phyloP scores from a whole-genome alignment of 2,888 invertebrate genomes.

The Morpho achilles region DNA sequence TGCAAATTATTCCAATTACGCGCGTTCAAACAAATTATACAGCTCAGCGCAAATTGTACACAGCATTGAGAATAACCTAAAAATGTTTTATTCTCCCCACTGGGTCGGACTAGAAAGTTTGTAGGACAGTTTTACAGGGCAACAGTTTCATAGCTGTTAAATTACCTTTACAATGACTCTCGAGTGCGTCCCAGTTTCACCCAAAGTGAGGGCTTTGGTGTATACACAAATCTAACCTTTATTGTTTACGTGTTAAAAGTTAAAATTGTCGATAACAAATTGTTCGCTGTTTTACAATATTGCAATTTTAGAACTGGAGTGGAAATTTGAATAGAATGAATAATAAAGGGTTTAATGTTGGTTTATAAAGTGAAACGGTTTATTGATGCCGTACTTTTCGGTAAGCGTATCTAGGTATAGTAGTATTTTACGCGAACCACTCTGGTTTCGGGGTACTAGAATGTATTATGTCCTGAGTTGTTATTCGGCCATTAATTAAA shows the following conservation, averaged over 20 bases:
- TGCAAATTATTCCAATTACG: too few relatives aligned
- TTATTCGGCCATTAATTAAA: too few relatives aligned
- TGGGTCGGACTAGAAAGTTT: neutral
- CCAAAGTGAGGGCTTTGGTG: slow-evolving; percentile 9
- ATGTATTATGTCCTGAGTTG: too few relatives aligned
- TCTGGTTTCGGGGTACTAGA: too few relatives aligned
- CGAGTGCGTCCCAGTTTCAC: slow-evolving; percentile 24
- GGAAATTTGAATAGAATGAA: slow-evolving; percentile 14
- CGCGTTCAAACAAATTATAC: too few relatives aligned
- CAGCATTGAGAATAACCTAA: neutral
- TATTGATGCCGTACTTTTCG: too few relatives aligned
- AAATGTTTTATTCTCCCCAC: neutral
- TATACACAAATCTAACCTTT: slow-evolving; percentile 11
- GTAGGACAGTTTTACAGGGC: neutral
- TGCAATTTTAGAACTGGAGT: slow-evolving; percentile 16
- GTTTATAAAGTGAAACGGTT: neutral
- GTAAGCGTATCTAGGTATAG: too few relatives aligned
- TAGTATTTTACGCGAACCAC: too few relatives aligned
- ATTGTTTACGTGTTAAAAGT: slow-evolving; percentile 5
- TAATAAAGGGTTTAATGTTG: slow-evolving; percentile 9
- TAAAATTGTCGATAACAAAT: slow-evolving; percentile 1
- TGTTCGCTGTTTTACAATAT: slow-evolving; percentile 16
- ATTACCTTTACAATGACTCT: slow-evolving; percentile 25
- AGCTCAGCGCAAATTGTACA: too few relatives aligned
- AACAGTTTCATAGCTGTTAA: slow-evolving; percentile 17